Percentiles rank a stretch among this genome's conserved stretches.
Conservation (phyloP, 2,888 invertebrate genomes). For the Endotricha flammealis region DNA sequence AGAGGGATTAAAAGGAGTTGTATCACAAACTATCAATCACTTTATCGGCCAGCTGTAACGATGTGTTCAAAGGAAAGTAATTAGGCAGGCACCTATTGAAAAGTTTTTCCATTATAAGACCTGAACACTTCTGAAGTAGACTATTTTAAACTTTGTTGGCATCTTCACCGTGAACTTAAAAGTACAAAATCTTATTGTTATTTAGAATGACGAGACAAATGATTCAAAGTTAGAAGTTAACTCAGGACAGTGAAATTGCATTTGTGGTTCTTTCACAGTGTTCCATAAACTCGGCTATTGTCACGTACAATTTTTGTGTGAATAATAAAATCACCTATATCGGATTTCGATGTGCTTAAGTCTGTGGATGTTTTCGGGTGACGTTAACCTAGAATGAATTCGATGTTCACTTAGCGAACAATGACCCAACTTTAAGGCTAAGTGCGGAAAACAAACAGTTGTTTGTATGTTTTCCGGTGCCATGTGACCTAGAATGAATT, state of each 20-base stretch:
- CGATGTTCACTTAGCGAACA: no score
- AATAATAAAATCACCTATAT: no score
- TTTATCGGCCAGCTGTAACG: background rate
- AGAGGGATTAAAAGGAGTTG: no score
- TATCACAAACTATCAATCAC: background rate
- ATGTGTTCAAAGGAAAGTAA: constrained; percentile 29
- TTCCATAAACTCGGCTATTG: no score
- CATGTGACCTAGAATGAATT: no score
- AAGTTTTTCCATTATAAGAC: constrained; percentile 45
- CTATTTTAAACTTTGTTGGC: constrained; percentile 38
- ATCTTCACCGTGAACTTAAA: constrained; percentile 24
- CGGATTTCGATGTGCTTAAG: no score
- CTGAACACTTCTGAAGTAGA: constrained; percentile 33
- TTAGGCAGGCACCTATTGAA: constrained; percentile 36
- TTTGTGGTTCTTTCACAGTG: no score
- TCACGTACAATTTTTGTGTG: background rate
- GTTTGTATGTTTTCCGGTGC: no score
- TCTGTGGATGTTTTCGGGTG: no score
- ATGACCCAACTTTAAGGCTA: no score
- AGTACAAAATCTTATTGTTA: constrained; percentile 33
- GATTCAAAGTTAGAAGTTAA: constrained; percentile 12
- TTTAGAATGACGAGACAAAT: constrained; percentile 25
- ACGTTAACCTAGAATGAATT: no score
- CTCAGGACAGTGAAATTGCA: constrained; percentile 1
- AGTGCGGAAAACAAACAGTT: no score